Conservation (phyloP, 2,888 invertebrate species). For the Yponomeuta evonymella region DNA sequence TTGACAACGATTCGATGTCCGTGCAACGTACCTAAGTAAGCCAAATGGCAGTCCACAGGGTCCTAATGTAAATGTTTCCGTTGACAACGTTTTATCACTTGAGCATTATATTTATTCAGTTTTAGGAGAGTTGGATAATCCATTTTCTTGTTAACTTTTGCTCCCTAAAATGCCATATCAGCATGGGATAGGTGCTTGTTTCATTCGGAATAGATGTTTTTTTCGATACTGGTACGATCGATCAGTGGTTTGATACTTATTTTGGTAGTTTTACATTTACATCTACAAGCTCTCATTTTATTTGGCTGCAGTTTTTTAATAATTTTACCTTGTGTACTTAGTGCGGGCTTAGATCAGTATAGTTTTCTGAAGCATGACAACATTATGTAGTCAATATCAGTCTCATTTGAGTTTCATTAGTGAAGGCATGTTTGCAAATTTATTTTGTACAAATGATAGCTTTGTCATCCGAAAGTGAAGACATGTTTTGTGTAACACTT, state of each 20-base stretch:
- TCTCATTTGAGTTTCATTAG: background rate
- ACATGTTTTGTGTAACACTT: slow-evolving; percentile 56
- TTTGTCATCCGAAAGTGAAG: slow-evolving; percentile 25
- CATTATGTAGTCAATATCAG: slow-evolving; percentile 1
- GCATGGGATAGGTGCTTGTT: no score
- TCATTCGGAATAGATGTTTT: no score
- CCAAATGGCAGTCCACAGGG: slow-evolving; percentile 62
- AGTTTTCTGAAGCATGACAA: background rate
- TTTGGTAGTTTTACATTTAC: no score
- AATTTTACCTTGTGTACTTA: background rate
- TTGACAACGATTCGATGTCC: slow-evolving; percentile 57
- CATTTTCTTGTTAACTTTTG: background rate
- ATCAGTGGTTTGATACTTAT: no score
- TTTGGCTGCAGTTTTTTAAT: slow-evolving; percentile 8
- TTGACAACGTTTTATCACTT: background rate
- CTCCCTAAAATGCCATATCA: background rate
- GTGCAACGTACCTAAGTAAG: slow-evolving; percentile 39
- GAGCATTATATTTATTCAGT: no score
- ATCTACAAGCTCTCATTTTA: background rate
- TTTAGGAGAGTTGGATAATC: no score
- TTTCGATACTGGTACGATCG: no score
- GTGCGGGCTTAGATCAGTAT: background rate
- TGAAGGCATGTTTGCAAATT: background rate
- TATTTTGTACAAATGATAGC: background rate
- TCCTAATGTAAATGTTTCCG: slow-evolving; percentile 50